Conservation (phyloP, 1,140 invertebrate species). For the Lerema accius region DNA sequence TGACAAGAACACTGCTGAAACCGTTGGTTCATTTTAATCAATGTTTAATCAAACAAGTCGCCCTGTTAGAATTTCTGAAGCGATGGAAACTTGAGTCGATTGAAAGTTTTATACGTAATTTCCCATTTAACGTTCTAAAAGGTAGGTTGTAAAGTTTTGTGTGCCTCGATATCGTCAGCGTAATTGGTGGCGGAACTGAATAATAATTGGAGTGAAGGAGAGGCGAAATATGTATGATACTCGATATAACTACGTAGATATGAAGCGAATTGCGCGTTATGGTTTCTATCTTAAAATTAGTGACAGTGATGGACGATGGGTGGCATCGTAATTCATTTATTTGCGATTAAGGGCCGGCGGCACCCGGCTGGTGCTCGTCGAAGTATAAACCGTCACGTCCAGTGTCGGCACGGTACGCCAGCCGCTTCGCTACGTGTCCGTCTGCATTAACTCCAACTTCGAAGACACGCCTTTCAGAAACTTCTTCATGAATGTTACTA, state of each 20-base stretch:
- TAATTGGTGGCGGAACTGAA: slow-evolving; percentile 13
- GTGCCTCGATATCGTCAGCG: background rate
- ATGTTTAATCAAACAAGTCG: slow-evolving; percentile 23
- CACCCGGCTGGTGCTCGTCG: slow-evolving; percentile 23
- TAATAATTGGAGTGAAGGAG: slow-evolving; percentile 13
- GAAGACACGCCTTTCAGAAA: slow-evolving; percentile 17
- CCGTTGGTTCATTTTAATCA: slow-evolving; percentile 7
- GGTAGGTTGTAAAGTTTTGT: slow-evolving; percentile 10
- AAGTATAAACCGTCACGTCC: slow-evolving; percentile 22
- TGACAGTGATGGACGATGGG: slow-evolving; percentile 68
- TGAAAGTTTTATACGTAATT: slow-evolving; percentile 24
- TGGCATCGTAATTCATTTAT: slow-evolving; percentile 69
- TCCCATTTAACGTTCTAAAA: slow-evolving; percentile 8
- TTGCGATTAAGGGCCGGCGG: slow-evolving; percentile 59
- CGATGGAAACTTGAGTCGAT: slow-evolving; percentile 10
- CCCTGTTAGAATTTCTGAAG: slow-evolving; percentile 14
- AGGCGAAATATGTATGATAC: too few relatives aligned
- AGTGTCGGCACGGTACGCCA: background rate
- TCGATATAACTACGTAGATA: slow-evolving; percentile 2
- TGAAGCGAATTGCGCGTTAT: slow-evolving; percentile 40
- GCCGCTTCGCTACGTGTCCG: slow-evolving; percentile 10
- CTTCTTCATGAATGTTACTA: slow-evolving; percentile 5
- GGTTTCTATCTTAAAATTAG: slow-evolving; percentile 73
- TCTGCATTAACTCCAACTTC: slow-evolving; percentile 10
- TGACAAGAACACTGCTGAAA: slow-evolving; percentile 15